Conservation (phyloP, 1,140 invertebrate genomes). For the Bilobella aurantiaca region DNA sequence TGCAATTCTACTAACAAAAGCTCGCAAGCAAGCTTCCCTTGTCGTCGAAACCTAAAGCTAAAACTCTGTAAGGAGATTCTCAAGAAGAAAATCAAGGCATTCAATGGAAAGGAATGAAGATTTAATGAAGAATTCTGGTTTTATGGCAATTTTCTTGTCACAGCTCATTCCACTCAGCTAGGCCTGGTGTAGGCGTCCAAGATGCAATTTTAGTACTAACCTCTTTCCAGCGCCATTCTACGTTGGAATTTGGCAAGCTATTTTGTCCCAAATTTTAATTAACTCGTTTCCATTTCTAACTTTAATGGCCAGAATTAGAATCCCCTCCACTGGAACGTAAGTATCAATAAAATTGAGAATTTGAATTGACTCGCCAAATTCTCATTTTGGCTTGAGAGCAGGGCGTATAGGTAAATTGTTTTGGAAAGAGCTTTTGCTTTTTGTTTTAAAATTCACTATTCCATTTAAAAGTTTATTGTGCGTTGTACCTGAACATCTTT, state of each 20-base stretch:
- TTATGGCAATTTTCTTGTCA: not conserved
- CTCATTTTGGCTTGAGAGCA: too few relatives aligned
- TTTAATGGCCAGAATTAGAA: not conserved
- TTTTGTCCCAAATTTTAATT: too few relatives aligned
- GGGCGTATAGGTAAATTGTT: too few relatives aligned
- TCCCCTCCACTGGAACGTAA: not conserved
- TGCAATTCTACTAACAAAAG: too few relatives aligned
- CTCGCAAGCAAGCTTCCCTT: too few relatives aligned
- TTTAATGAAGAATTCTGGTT: not conserved
- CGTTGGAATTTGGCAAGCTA: too few relatives aligned
- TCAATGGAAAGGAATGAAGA: not conserved
- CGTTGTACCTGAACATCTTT: slow-evolving; percentile 66
- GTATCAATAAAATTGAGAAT: not conserved
- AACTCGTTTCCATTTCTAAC: not conserved
- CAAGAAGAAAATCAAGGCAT: too few relatives aligned
- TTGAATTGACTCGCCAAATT: not conserved
- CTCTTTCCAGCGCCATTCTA: not conserved
- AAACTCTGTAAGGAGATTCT: too few relatives aligned
- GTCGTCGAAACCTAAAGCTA: too few relatives aligned
- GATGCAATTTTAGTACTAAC: not conserved
- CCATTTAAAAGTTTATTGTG: not conserved
- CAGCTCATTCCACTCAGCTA: not conserved
- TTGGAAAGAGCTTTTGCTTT: too few relatives aligned
- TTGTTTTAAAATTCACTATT: too few relatives aligned
- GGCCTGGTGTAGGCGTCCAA: not conserved